phyloP scores from a whole-genome alignment of 1,140 invertebrate species.

The Saxidomus purpurata region DNA sequence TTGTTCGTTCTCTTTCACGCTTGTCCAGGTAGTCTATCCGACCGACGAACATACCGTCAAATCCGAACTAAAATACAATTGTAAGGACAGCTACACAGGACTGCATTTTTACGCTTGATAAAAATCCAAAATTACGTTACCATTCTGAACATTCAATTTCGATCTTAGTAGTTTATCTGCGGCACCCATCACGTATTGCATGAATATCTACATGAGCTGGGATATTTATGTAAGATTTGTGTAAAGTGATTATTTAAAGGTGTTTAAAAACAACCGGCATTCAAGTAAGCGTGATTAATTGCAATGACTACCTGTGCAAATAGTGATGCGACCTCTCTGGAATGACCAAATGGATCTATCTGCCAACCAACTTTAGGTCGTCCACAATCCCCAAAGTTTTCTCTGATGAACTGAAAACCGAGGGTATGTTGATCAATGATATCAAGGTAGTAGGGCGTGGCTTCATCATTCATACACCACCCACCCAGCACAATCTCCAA shows the following conservation, averaged over 20 bases:
- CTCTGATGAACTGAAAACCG: constrained; percentile 90
- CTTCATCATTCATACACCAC: constrained; percentile 98
- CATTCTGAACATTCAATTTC: no score
- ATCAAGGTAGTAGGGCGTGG: constrained; percentile 95
- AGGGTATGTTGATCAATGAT: constrained; percentile 96
- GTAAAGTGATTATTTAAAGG: no score
- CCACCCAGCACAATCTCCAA: constrained; percentile 94
- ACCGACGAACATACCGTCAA: constrained; percentile 94
- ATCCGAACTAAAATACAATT: constrained; percentile 86
- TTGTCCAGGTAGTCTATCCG: constrained; percentile 96
- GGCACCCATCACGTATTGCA: no score
- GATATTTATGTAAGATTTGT: no score
- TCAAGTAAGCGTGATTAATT: neutral
- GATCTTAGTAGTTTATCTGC: no score
- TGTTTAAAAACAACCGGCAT: no score
- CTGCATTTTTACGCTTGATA: no score
- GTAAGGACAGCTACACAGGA: no score
- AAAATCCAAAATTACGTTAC: no score
- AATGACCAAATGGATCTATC: constrained; percentile 97
- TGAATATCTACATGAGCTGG: no score
- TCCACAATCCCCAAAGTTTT: constrained; percentile 91
- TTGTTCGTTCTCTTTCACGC: constrained; percentile 87
- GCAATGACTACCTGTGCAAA: constrained; percentile 87
- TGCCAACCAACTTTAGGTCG: constrained; percentile 95
- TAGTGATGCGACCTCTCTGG: constrained; percentile 93